A percentile compares a stretch with the other conserved stretches of the same genome.
phyloP scores from a whole-genome alignment of 37 sponge, comb jelly and placozoan species.

The Cladorhizidae sp. region DNA sequence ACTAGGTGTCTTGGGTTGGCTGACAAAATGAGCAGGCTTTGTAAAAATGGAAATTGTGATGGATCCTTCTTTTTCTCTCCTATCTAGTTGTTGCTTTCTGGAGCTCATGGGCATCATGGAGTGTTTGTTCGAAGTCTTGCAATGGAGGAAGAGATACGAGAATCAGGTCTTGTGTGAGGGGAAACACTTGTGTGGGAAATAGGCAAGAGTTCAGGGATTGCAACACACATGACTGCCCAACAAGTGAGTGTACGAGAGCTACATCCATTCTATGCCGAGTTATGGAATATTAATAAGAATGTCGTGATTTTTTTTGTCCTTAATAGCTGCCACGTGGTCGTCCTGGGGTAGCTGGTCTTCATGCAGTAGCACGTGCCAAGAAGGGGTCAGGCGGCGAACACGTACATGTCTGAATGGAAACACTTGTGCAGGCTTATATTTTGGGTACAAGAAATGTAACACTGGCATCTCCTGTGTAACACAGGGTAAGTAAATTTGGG shows the following conservation, averaged over 20 bases:
- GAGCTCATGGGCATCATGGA: slow-evolving; percentile 36
- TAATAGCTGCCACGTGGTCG: slow-evolving; percentile 34
- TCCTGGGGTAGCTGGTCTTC: slow-evolving; percentile 39
- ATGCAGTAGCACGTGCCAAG: slow-evolving; percentile 45
- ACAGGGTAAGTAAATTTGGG: no score
- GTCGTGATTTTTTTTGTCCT: background rate
- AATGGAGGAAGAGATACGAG: slow-evolving; percentile 62
- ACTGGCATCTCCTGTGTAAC: background rate
- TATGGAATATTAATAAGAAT: no score
- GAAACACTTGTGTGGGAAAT: slow-evolving; percentile 57
- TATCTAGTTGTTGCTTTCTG: background rate
- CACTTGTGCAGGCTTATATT: slow-evolving; percentile 4
- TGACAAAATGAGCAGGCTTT: no score
- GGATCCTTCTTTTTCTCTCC: no score
- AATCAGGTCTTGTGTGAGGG: slow-evolving; percentile 48
- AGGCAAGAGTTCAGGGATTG: background rate
- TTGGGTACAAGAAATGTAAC: slow-evolving; percentile 15
- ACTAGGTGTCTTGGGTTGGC: no score
- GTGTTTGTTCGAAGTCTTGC: slow-evolving; percentile 70
- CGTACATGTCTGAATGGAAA: slow-evolving; percentile 23
- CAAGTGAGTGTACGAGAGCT: background rate
- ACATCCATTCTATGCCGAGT: no score
- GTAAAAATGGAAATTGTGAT: no score
- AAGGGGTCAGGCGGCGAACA: slow-evolving; percentile 17
- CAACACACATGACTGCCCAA: background rate